phyloP scores from a whole-genome alignment of 2,888 invertebrate species.

The Cyrtodaria siliqua region DNA sequence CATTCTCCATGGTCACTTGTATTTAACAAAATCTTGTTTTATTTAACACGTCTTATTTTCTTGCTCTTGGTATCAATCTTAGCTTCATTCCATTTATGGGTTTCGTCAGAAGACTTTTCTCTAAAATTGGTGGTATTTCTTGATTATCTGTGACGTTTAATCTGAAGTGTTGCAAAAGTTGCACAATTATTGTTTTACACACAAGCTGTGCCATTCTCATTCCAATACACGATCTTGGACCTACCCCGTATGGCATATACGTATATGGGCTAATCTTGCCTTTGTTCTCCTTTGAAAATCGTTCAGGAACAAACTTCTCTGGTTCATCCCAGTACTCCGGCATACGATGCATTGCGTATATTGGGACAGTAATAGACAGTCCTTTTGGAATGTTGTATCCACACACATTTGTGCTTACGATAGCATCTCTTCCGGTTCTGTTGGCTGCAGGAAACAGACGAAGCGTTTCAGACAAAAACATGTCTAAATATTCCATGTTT shows the following conservation, averaged over 20 bases:
- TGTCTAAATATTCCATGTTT: conserved; percentile 57
- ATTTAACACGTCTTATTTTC: not conserved
- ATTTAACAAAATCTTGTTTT: too few relatives aligned
- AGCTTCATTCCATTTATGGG: conserved; percentile 45
- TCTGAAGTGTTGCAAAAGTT: conserved; percentile 68
- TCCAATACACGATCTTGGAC: conserved; percentile 77
- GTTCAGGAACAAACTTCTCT: conserved; percentile 52
- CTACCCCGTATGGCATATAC: conserved; percentile 76
- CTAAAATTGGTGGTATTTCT: conserved; percentile 44
- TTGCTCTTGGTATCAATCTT: conserved; percentile 1
- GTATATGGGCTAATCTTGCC: conserved; percentile 60
- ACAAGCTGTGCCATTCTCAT: conserved; percentile 72
- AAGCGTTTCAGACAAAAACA: conserved; percentile 56
- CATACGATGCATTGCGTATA: conserved; percentile 52
- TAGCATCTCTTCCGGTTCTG: conserved; percentile 51
- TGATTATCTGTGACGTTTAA: conserved; percentile 39
- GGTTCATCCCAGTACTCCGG: conserved; percentile 57
- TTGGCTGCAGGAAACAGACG: conserved; percentile 58
- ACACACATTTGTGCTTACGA: conserved; percentile 41
- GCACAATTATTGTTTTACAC: conserved; percentile 70
- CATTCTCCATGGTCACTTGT: too few relatives aligned
- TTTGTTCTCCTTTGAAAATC: conserved; percentile 59
- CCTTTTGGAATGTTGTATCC: conserved; percentile 51
- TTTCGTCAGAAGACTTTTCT: conserved; percentile 48
- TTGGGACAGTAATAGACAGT: conserved; percentile 45